Percentiles rank a stretch among this genome's conserved stretches.
These are phyloP conservation scores for Synanceia verrucosa DNA, from an alignment of 2,797 vertebrate species.

Conservation along the genomic window DNA sequence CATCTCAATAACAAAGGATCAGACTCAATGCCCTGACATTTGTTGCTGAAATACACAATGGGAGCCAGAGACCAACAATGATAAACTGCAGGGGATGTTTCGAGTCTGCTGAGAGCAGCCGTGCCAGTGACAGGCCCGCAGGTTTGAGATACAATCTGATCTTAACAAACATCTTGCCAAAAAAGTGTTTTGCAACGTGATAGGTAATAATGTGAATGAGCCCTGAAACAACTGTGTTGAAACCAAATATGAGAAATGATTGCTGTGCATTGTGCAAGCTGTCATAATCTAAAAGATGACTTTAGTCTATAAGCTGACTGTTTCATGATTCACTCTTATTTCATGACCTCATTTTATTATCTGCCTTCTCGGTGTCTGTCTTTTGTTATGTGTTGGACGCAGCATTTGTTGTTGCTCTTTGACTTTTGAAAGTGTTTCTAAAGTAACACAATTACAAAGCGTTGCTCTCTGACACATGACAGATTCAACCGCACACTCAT, in stretches of 20 bases:
- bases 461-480: constrained; percentile 59
- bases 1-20: constrained; percentile 74
- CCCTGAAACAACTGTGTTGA: constrained; percentile 37
- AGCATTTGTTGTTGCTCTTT: constrained; percentile 34
- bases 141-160: constrained; percentile 28
- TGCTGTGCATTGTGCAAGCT: constrained; percentile 21
- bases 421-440: constrained; percentile 47
- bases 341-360: constrained; percentile 53
- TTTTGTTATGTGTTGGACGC: constrained; percentile 38
- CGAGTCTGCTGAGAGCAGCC: constrained; percentile 12
- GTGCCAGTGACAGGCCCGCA: constrained; percentile 5
- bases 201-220: constrained; percentile 11
- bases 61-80: constrained; percentile 38
- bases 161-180: constrained; percentile 27
- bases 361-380: constrained; percentile 6
- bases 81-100: constrained; percentile 38
- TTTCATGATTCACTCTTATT: constrained; percentile 25
- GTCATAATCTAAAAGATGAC: constrained; percentile 34
- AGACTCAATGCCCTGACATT: constrained; percentile 59
- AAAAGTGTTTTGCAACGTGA: constrained; percentile 39
- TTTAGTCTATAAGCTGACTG: constrained; percentile 26
- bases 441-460: constrained; percentile 51
- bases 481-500: constrained; percentile 49
- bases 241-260: constrained; percentile 42
- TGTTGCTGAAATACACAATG: constrained; percentile 48